phyloP scores from a whole-genome alignment of 2,113 vertebrate genomes.

The Cyphomyrus plagiostoma region DNA sequence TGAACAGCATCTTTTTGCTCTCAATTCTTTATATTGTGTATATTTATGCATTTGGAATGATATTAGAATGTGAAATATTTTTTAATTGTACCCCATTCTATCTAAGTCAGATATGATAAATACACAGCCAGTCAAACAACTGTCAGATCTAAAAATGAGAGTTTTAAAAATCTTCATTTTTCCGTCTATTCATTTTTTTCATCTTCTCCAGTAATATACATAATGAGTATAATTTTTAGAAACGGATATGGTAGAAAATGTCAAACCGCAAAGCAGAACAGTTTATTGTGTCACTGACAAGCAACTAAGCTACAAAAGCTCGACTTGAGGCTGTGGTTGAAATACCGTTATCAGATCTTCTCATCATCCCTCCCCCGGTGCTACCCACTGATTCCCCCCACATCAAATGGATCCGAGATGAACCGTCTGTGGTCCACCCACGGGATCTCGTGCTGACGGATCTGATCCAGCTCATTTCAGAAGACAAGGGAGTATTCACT shows the following conservation, averaged over 20 bases:
- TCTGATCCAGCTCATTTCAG: conserved; percentile 13
- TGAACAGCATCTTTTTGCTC: not conserved
- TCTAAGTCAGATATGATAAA: not conserved
- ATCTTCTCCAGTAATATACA: not conserved
- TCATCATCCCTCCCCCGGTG: not conserved
- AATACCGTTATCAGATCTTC: not conserved
- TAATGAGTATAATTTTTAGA: not conserved
- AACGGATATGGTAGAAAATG: not conserved
- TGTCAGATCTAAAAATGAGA: not conserved
- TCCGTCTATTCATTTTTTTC: not conserved
- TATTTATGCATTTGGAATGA: not conserved
- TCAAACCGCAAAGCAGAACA: not conserved
- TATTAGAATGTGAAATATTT: not conserved
- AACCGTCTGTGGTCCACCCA: not conserved
- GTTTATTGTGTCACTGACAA: not conserved
- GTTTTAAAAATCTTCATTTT: not conserved
- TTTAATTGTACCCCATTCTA: not conserved
- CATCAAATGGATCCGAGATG: not conserved
- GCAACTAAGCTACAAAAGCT: not conserved
- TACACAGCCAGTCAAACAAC: not conserved
- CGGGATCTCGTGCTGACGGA: conserved; percentile 22
- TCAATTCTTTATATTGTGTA: not conserved
- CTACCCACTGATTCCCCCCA: not conserved
- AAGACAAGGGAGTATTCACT: conserved; percentile 22
- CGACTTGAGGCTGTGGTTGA: not conserved